Evolutionary conservation across 2,113 vertebrate genomes (phyloP).

Genomic region (Terrapene triunguis): DNA sequence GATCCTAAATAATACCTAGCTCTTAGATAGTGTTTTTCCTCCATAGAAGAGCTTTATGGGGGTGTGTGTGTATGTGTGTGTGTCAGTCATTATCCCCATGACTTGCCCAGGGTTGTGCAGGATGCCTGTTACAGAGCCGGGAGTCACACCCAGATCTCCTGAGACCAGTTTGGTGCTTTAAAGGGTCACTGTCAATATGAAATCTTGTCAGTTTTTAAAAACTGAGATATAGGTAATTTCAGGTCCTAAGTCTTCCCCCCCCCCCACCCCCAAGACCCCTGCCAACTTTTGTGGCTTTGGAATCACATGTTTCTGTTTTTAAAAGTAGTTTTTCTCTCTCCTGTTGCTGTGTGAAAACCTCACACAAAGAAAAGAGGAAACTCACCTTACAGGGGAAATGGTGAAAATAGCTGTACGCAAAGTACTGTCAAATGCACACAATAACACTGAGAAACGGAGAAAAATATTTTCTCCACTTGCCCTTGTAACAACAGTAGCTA

Average conservation of each 20-base stretch:
- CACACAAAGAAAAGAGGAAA: background rate
- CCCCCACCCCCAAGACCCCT: background rate
- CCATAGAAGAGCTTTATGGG: background rate
- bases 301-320: background rate
- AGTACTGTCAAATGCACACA: background rate
- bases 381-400: background rate
- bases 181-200: background rate
- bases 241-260: background rate
- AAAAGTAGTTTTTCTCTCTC: background rate
- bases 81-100: background rate
- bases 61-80: too few relatives aligned
- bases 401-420: background rate
- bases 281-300: background rate
- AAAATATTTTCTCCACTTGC: background rate
- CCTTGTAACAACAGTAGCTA: background rate
- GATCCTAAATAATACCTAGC: background rate
- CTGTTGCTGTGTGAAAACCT: background rate
- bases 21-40: background rate
- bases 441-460: background rate
- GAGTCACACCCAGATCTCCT: background rate
- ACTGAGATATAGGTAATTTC: background rate
- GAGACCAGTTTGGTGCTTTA: background rate
- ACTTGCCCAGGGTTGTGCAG: background rate
- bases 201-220: background rate
- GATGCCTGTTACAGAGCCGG: background rate